phyloP scores from a whole-genome alignment of 2,113 vertebrate species.

The Carettochelys insculpta region DNA sequence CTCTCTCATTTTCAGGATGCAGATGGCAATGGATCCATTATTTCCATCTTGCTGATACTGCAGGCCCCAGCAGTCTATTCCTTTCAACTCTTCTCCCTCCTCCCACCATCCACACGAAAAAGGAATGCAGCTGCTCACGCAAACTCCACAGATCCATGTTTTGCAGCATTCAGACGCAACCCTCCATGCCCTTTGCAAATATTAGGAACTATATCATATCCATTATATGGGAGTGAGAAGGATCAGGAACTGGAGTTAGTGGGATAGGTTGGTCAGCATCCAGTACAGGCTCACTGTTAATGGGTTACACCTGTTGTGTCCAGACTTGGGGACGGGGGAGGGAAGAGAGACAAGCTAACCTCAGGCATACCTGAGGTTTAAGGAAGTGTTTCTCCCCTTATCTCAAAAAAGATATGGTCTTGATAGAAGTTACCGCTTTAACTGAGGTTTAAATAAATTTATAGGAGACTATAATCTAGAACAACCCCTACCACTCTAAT shows the following conservation, averaged over 20 bases:
- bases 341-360: too few species aligned
- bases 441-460: not conserved
- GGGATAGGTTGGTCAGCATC: not conserved
- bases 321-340: too few species aligned
- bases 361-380: not conserved
- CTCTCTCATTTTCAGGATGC: not conserved
- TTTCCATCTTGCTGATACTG: not conserved
- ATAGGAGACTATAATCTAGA: not conserved
- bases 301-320: not conserved
- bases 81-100: not conserved
- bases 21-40: not conserved
- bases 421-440: not conserved
- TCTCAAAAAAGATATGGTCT: not conserved
- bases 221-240: not conserved
- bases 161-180: not conserved
- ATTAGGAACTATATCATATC: not conserved
- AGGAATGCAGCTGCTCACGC: not conserved
- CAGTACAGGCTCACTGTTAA: not conserved
- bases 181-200: not conserved
- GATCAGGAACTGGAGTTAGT: not conserved
- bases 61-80: not conserved
- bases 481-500: not conserved
- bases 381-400: not conserved
- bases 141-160: not conserved
- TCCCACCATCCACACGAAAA: not conserved